Evolutionary conservation across 2,888 invertebrate species (phyloP).

Genomic region (Scaeva pyrastri): DNA sequence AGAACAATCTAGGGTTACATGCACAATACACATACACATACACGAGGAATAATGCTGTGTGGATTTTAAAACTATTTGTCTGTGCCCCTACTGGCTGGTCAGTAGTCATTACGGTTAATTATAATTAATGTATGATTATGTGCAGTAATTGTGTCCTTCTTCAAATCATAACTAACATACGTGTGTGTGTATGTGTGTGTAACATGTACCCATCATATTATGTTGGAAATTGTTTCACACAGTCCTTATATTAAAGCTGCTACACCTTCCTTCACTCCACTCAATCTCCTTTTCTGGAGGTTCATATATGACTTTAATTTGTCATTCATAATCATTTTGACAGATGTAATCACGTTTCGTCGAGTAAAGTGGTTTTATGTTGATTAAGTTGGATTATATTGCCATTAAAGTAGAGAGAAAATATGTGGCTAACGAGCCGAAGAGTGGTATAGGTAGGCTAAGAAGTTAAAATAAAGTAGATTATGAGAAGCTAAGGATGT

Average conservation of each 20-base stretch:
- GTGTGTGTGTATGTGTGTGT: too few relatives aligned
- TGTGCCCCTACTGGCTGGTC: background rate
- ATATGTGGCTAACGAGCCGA: background rate
- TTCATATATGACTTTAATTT: slow-evolving; percentile 1
- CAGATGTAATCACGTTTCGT: slow-evolving; percentile 57
- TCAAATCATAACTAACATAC: background rate
- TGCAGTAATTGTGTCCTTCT: background rate
- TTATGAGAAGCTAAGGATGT: background rate
- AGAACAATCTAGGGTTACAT: background rate
- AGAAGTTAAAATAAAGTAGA: background rate
- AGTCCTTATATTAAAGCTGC: background rate
- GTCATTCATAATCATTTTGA: slow-evolving; percentile 56
- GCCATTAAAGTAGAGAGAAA: background rate
- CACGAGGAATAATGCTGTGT: background rate
- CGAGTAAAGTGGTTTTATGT: slow-evolving; percentile 51
- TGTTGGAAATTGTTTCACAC: background rate
- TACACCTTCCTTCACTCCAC: too few relatives aligned
- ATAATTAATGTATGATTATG: slow-evolving; percentile 39
- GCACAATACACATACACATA: background rate
- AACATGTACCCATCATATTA: background rate
- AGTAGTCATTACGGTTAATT: slow-evolving; percentile 31
- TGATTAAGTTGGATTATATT: slow-evolving; percentile 45
- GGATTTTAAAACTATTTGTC: slow-evolving; percentile 36
- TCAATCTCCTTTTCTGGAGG: background rate
- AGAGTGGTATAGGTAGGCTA: background rate